A percentile compares a stretch with the other conserved stretches of the same genome.
Conservation (phyloP, 2,888 invertebrate species). For the Quadriops clusia region DNA sequence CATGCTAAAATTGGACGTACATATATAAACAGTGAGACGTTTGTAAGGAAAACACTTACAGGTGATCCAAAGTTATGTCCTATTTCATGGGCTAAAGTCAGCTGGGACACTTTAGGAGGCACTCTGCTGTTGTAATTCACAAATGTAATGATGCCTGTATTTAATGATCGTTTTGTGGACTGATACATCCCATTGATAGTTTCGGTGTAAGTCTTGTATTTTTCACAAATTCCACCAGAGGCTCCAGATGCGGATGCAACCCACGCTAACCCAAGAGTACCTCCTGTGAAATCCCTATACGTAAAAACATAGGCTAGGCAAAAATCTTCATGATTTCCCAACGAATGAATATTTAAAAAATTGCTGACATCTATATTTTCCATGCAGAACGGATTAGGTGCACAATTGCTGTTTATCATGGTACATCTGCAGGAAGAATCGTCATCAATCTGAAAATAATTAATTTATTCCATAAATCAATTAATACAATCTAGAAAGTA, state of each 20-base stretch:
- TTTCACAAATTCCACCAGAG: slow-evolving; percentile 97
- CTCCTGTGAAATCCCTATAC: slow-evolving; percentile 93
- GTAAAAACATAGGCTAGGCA: slow-evolving; percentile 99
- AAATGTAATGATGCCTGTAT: slow-evolving; percentile 97
- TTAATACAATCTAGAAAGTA: slow-evolving; percentile 7
- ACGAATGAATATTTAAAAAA: slow-evolving; percentile 93
- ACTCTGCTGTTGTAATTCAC: slow-evolving; percentile 97
- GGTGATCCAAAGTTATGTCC: slow-evolving; percentile 99
- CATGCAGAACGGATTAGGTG: slow-evolving; percentile 81
- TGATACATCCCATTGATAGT: slow-evolving; percentile 90
- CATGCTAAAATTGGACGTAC: slow-evolving; percentile 55
- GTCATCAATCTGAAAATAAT: slow-evolving; percentile 71
- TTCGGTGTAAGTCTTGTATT: slow-evolving; percentile 93
- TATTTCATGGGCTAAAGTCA: slow-evolving; percentile 95
- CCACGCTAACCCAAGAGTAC: slow-evolving; percentile 97
- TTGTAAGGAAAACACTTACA: slow-evolving; percentile 47
- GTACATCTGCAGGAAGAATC: slow-evolving; percentile 61
- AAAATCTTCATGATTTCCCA: slow-evolving; percentile 95
- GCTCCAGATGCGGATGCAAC: slow-evolving; percentile 96
- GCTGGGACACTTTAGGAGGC: slow-evolving; percentile 92
- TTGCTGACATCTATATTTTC: slow-evolving; percentile 98
- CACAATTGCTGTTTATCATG: slow-evolving; percentile 46
- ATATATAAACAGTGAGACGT: no score
- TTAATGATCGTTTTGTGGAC: slow-evolving; percentile 85
- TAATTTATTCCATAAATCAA: slow-evolving; percentile 7